phyloP scores from a whole-genome alignment of 2,888 invertebrate genomes.

The Drosophila paranaensis region DNA sequence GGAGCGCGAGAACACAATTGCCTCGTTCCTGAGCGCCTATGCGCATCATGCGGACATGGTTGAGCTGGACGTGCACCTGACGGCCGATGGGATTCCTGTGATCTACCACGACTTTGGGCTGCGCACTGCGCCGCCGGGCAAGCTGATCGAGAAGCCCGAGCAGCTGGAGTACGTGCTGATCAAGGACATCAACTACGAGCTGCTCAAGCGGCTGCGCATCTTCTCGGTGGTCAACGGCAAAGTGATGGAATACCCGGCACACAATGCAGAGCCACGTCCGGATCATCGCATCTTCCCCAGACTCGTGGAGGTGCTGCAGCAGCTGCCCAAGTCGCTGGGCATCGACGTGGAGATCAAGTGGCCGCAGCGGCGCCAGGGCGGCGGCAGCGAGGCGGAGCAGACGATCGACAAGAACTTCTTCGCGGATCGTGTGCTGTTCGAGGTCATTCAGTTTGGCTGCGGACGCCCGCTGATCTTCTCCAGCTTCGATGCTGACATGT shows the following conservation, averaged over 20 bases:
- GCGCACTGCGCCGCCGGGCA: conserved; percentile 90
- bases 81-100: conserved; percentile 96
- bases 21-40: conserved; percentile 95
- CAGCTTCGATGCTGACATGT: conserved; percentile 98
- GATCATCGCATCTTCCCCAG: conserved; percentile 98
- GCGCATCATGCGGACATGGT: conserved; percentile 97
- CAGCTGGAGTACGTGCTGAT: conserved; percentile 96
- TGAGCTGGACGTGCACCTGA: conserved; percentile 99
- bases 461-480: conserved; percentile 95
- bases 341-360: conserved; percentile 99
- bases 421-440: conserved; percentile 93
- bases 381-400: conserved; percentile 93
- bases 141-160: conserved; percentile 88
- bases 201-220: conserved; percentile 94
- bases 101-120: conserved; percentile 96
- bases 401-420: conserved; percentile 95
- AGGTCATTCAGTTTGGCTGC: conserved; percentile 92
- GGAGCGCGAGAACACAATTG: conserved; percentile 94
- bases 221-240: conserved; percentile 91
- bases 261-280: conserved; percentile 90
- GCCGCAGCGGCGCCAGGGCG: conserved; percentile 94
- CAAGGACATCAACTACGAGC: conserved; percentile 95
- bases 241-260: conserved; percentile 88
- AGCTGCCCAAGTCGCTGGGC: conserved; percentile 93
- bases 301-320: conserved; percentile 92